A percentile compares a stretch with the other conserved stretches of the same genome.
phyloP scores from a whole-genome alignment of 2,797 vertebrate genomes.

The Telmatherina bonti region DNA sequence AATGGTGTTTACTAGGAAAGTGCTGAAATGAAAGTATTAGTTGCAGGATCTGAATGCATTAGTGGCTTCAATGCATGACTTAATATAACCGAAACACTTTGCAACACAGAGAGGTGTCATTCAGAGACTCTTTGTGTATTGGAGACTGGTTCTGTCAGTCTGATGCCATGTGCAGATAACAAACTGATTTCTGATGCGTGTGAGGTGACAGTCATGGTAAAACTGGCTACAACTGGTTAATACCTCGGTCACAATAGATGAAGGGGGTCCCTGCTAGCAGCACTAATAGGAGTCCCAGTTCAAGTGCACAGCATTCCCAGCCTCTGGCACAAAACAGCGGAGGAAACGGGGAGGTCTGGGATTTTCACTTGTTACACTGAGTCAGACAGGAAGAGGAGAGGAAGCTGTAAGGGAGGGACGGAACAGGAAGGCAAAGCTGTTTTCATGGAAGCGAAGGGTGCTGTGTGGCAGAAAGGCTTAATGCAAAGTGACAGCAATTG shows the following conservation, averaged over 20 bases:
- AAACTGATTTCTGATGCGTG: background rate
- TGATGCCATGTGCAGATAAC: constrained; percentile 6
- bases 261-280: background rate
- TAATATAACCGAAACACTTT: constrained; percentile 33
- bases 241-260: background rate
- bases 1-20: constrained; percentile 29
- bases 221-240: background rate
- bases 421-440: constrained; percentile 63
- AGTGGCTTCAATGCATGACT: constrained; percentile 20
- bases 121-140: constrained; percentile 10
- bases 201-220: background rate
- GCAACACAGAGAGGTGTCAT: constrained; percentile 24
- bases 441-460: constrained; percentile 65
- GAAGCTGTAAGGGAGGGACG: constrained; percentile 75
- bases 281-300: background rate
- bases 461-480: constrained; percentile 41
- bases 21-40: constrained; percentile 36
- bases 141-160: constrained; percentile 4
- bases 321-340: constrained; percentile 38
- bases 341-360: constrained; percentile 51
- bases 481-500: constrained; percentile 39
- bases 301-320: constrained; percentile 38
- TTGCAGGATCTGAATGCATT: constrained; percentile 27
- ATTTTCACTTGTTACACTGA: constrained; percentile 66
- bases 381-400: constrained; percentile 77